Conservation (phyloP, 2,797 vertebrate species). For the Peromyscus attwateri region DNA sequence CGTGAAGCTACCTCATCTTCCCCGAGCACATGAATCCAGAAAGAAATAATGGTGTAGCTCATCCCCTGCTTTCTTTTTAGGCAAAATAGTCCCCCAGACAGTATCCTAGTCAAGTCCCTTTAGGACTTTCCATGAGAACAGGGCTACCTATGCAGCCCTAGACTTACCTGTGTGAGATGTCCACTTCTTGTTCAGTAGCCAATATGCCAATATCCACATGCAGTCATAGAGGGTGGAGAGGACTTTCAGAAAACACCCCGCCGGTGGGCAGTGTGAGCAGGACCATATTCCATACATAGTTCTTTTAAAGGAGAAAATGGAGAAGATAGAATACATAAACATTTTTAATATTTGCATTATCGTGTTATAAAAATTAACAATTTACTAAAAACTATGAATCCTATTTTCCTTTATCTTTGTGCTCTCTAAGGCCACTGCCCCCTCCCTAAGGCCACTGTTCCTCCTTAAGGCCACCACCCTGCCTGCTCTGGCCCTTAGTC, state of each 20-base stretch:
- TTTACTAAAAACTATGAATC: neutral
- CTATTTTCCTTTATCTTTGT: neutral
- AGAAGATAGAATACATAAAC: neutral
- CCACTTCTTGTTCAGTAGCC: too few species aligned
- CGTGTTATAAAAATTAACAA: neutral
- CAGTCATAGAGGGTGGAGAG: neutral
- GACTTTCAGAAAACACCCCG: too few species aligned
- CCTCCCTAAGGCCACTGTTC: neutral
- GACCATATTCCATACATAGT: neutral
- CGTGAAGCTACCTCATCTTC: neutral
- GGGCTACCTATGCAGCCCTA: neutral
- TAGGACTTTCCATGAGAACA: neutral
- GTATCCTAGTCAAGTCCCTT: neutral
- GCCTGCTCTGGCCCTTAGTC: neutral
- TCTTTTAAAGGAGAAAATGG: constrained; percentile 6
- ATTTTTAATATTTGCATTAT: constrained; percentile 15
- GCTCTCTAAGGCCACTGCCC: neutral
- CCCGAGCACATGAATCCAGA: neutral
- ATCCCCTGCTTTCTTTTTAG: neutral
- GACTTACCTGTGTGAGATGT: neutral
- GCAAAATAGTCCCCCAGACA: neutral
- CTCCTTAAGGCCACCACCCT: neutral
- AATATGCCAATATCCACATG: too few species aligned
- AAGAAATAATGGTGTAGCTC: neutral
- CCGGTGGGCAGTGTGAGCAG: neutral